Base-by-base conservation (phyloP, 1,140 invertebrate genomes). In the Dreissena polymorpha region DNA sequence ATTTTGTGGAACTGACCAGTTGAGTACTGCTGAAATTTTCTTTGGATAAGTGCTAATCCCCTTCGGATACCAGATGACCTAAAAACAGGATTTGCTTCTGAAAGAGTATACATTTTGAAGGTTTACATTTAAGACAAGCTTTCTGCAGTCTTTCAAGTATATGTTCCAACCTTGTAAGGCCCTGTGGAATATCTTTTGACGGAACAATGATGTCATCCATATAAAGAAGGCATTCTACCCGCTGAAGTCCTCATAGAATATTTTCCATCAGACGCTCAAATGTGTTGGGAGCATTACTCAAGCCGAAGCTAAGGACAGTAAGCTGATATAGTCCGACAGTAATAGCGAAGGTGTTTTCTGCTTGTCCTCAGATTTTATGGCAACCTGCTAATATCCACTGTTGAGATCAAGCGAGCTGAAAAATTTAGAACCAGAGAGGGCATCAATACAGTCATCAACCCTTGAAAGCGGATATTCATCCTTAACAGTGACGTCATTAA, bases 51-150 rank as follows among this genome's bases (percentile, higher is more conserved):
- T 75, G 21, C 64, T 49, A 12, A 91, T 72, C 8, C 88, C 91
- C n/a, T 21, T 55, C 73, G 0, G 72, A 85, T 3, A 92, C 85
- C 14, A 85, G 63, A 65, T 90, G 87, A 5, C 90, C 90, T 0
- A n/a, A 91, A 70, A 85, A 89, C 14, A 72, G 70, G 12, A 90
- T 65, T 55, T 84, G 18, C 27, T 77, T 84, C 64, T 91, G 84
- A 27, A 90, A 92, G 79, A 94, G 94, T n/a, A n/a, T n/a, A n/a
- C n/a, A n/a, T n/a, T n/a, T n/a, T n/a, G n/a, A n/a, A n/a, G n/a
- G n/a, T n/a, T 93, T 94, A 0, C 94, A 87, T 49, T 93, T 94
- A 5, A 94, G 83, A 39, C 73, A 78, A 5, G 79, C 81, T 29
- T 84, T 63, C 16, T n/a, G 16, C 0, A 89, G 71, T 14, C 86